phyloP scores from a whole-genome alignment of 2,113 vertebrate genomes.

The Paratilapia polleni region DNA sequence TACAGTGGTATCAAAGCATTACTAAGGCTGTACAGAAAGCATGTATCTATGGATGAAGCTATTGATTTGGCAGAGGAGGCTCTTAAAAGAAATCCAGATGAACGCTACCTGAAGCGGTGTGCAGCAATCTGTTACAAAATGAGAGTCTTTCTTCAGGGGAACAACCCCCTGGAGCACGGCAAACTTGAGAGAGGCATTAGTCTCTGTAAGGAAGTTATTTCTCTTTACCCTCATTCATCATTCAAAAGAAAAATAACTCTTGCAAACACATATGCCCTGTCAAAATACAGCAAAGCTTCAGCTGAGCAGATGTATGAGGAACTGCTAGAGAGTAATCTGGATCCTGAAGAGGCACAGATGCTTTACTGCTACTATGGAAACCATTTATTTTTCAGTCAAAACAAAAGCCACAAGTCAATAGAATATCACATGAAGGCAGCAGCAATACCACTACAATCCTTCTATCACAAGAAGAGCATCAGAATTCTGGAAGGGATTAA shows the following conservation, averaged over 20 bases:
- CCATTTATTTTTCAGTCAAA: neutral
- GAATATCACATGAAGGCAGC: constrained; percentile 56
- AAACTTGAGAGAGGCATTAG: constrained; percentile 30
- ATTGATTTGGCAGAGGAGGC: constrained; percentile 52
- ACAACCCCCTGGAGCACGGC: neutral
- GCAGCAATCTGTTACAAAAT: constrained; percentile 50
- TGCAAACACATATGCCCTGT: constrained; percentile 18
- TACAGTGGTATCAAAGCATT: constrained; percentile 56
- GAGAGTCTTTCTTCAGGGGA: constrained; percentile 5
- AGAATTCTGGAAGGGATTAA: constrained; percentile 16
- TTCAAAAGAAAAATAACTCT: neutral
- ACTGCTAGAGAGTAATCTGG: constrained; percentile 26
- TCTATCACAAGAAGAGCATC: constrained; percentile 19
- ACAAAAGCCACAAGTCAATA: constrained; percentile 16
- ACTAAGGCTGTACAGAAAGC: constrained; percentile 24
- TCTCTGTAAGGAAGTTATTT: constrained; percentile 45
- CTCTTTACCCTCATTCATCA: constrained; percentile 49
- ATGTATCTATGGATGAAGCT: constrained; percentile 51
- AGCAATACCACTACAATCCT: constrained; percentile 2
- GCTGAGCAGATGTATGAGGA: constrained; percentile 37
- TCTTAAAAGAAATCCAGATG: constrained; percentile 42
- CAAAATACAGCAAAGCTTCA: neutral
- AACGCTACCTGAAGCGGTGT: constrained; percentile 40
- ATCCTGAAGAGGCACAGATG: constrained; percentile 19
- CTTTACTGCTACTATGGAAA: constrained; percentile 53